These are phyloP conservation scores for Zingel zingel DNA, from an alignment of 2,113 vertebrate genomes.

Conservation along the genomic window DNA sequence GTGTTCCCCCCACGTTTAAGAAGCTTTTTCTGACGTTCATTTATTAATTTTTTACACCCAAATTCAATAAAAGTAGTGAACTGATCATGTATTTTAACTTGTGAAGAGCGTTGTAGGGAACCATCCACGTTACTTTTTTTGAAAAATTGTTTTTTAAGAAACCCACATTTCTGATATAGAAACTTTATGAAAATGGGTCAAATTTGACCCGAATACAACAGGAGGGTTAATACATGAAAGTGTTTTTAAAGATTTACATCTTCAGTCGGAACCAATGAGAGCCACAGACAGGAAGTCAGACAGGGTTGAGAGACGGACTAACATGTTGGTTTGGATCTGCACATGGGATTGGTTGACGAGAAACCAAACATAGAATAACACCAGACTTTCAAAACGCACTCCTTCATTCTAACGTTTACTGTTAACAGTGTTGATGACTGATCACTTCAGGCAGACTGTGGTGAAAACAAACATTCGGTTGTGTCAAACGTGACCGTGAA, in stretches of 20 bases:
- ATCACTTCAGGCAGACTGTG: neutral
- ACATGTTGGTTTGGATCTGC: neutral
- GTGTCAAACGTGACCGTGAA: neutral
- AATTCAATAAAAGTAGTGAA: too few relatives aligned
- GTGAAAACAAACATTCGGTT: neutral
- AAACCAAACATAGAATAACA: neutral
- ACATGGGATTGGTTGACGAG: neutral
- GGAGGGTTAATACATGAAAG: too few relatives aligned
- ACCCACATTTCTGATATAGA: too few relatives aligned
- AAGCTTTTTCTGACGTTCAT: too few relatives aligned
- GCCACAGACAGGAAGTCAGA: constrained; percentile 3
- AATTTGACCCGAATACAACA: too few relatives aligned
- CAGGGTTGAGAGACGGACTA: neutral
- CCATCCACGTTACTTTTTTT: too few relatives aligned
- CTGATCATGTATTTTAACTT: too few relatives aligned
- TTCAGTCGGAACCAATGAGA: neutral
- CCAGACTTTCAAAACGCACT: neutral
- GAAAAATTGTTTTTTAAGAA: too few relatives aligned
- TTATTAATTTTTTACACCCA: too few relatives aligned
- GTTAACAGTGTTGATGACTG: neutral
- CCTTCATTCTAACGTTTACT: neutral
- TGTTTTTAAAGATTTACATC: neutral
- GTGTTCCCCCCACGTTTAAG: too few relatives aligned
- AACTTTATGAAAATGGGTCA: too few relatives aligned
- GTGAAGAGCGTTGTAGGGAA: too few relatives aligned